Evolutionary conservation across 2,797 vertebrate species (phyloP), one percentile per base, ranked within the genome.

Genomic region (Gallinago nigripennis): DNA sequence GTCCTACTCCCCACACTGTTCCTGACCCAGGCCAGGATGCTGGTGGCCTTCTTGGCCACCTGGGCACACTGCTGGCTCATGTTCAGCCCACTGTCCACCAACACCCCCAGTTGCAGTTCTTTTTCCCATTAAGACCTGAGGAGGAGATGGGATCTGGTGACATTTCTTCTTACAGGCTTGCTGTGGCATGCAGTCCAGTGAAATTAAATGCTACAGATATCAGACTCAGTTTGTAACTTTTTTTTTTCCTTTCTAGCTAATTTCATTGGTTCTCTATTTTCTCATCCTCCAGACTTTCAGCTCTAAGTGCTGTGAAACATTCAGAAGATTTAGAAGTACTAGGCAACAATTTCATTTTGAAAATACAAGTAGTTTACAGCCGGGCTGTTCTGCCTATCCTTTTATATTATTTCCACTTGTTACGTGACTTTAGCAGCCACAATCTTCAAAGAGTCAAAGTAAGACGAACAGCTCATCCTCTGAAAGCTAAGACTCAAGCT

Each of bases 401-500:
- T 86, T 77, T 66, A n/a, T 63, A 58, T 82, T 86, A 46, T 64
- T 92, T 93, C 51, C 66, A 41, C 43, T 90, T 82, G 33, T 16
- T 51, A 39, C 56, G 23, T 72, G 83, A 86, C 77, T 88, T 63
- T 2, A 90, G 83, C 73, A 76, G 54, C 58, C 69, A 30, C 60
- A 17, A 3, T 88, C 90, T 93, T 88, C 83, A 24, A 69, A 69
- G 82, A 92, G 66, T 41, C 81, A 48, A 75, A 63, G 63, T 54
- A 46, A 94, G 70, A 92, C n/a, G 58, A 94, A 37, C 83, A 68
- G 68, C 73, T 95, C 56, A 48, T 93, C 83, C 76, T 84, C 57
- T 58, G 63, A 83, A 95, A 92, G 54, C 81, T 56, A 20, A 88
- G 83, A 93, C 73, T 56, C 66, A 86, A 69, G 80, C 90, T 93